Base-by-base conservation (phyloP, 2,113 vertebrate species). In the Zapornia atra region DNA sequence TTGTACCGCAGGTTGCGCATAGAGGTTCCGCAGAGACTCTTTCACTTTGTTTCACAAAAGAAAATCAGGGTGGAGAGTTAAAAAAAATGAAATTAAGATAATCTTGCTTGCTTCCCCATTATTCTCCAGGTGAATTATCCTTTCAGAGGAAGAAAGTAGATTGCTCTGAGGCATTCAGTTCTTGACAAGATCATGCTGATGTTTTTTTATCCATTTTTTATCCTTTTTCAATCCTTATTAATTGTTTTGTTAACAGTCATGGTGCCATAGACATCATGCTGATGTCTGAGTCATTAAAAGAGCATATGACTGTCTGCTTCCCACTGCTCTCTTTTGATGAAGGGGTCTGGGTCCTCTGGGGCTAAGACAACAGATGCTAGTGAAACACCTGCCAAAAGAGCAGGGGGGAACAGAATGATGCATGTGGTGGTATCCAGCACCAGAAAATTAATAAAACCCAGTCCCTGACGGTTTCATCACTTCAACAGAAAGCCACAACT, bases 381-480 rank as follows among this genome's bases (percentile, higher is more conserved):
- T 38, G 59, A 96, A 96, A 64, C 93, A 93, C 83, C 91, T 93
- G 95, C 90, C 97, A 97, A 86, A 71, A 94, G 68, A 91, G 40
- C 89, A 88, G 59, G 48, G 95, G 59, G 34, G 72, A 21, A 86
- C 1, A 4, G 82, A 89, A 64, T n/a, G 19, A 88, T 82, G 56
- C 56, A 85, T 76, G 46, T 48, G 59, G 26, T 66, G 1, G 4
- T 88, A 89, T 86, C 42, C 77, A 68, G 50, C 53, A 94, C 56
- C 33, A 87, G 63, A 89, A 82, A 73, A 76, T 71, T 93, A 96
- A 95, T 94, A 53, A 85, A 89, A 65, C 40, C 15, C 89, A 92
- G 57, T 82, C 17, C 17, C 28, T 81, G 69, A 38, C 34, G 53
- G 3, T 50, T 82, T 95, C 89, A 42, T 81, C 77, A 42, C 42